Evolutionary conservation across 2,888 invertebrate species (phyloP).

Genomic region (Lamproptera curius): DNA sequence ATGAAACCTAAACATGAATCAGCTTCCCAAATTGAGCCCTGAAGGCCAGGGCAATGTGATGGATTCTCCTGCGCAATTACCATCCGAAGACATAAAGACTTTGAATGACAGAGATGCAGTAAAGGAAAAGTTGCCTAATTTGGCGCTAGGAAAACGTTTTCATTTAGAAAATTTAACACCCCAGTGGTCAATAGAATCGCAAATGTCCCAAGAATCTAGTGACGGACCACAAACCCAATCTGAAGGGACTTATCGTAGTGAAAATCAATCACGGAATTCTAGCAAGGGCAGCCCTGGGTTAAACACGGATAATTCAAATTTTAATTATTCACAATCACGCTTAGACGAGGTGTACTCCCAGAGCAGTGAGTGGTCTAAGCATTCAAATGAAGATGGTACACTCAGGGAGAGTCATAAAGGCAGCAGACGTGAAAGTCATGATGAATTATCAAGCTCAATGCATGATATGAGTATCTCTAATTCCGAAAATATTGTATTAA

Average conservation of each 20-base stretch:
- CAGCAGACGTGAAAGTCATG: constrained; percentile 45
- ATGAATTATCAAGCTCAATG: constrained; percentile 53
- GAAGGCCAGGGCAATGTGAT: constrained; percentile 31
- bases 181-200: constrained; percentile 83
- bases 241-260: constrained; percentile 79
- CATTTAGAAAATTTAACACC: constrained; percentile 71
- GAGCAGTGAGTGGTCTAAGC: constrained; percentile 51
- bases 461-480: constrained; percentile 59
- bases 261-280: constrained; percentile 76
- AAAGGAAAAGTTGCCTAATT: constrained; percentile 62
- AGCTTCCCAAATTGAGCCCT: constrained; percentile 32
- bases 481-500: constrained; percentile 41
- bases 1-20: constrained; percentile 35
- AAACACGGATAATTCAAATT: constrained; percentile 59
- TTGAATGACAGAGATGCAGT: constrained; percentile 60
- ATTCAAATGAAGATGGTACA: constrained; percentile 42
- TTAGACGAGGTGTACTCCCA: constrained; percentile 46
- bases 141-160: constrained; percentile 62
- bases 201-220: constrained; percentile 82
- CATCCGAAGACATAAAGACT: constrained; percentile 49
- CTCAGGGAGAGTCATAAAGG: constrained; percentile 37
- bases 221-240: constrained; percentile 79
- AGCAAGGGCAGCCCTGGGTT: constrained; percentile 66
- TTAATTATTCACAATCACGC: constrained; percentile 53
- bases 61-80: constrained; percentile 31